phyloP scores from a whole-genome alignment of 2,797 vertebrate species.

The Parambassis ranga region DNA sequence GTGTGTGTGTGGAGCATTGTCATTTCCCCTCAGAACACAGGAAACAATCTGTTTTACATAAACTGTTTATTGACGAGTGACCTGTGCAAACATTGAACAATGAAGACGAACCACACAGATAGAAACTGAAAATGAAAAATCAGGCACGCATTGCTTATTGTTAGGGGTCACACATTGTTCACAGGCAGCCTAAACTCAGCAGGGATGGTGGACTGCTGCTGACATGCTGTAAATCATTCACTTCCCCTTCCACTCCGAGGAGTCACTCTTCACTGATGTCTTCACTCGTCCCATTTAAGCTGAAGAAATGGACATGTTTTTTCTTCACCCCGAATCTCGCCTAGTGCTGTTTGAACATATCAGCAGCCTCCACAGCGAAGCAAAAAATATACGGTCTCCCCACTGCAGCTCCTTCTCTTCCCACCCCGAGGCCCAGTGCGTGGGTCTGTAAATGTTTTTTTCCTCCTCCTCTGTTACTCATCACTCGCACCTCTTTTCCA shows the following conservation, averaged over 20 bases:
- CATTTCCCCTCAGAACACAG: not conserved
- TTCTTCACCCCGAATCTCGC: not conserved
- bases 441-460: conserved; percentile 65
- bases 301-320: not conserved
- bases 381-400: conserved; percentile 6
- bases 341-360: not conserved
- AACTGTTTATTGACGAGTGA: not conserved
- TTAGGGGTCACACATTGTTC: conserved; percentile 47
- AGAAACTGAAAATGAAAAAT: not conserved
- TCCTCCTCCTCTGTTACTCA: conserved; percentile 47
- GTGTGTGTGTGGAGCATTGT: not conserved
- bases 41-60: conserved; percentile 24
- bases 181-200: conserved; percentile 33
- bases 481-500: conserved; percentile 45
- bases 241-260: conserved; percentile 11
- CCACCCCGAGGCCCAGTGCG: conserved; percentile 56
- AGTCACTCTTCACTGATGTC: not conserved
- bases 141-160: not conserved
- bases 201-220: conserved; percentile 27
- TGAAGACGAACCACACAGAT: not conserved
- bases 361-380: not conserved
- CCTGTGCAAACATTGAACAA: not conserved
- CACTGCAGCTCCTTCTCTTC: conserved; percentile 52
- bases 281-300: not conserved
- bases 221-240: conserved; percentile 55